phyloP scores from a whole-genome alignment of 2,888 invertebrate species.

The Apocheima hispidaria region DNA sequence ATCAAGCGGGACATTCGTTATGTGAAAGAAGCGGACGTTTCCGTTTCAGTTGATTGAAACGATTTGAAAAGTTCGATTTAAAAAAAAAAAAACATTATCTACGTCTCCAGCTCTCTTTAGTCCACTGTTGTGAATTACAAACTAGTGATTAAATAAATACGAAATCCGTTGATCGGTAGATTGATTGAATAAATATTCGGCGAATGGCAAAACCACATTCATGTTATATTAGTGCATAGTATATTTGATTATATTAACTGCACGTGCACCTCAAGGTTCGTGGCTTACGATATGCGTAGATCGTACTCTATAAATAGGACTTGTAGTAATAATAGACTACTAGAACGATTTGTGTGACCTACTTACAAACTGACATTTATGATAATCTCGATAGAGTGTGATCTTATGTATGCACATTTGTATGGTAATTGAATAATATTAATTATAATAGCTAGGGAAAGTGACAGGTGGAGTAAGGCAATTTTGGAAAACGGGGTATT shows the following conservation, averaged over 20 bases:
- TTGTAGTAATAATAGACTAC: neutral
- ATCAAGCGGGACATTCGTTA: too few relatives aligned
- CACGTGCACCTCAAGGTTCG: slow-evolving; percentile 8
- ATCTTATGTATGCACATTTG: neutral
- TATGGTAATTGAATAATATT: neutral
- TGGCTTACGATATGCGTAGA: slow-evolving; percentile 7
- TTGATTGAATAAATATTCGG: too few relatives aligned
- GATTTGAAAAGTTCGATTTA: too few relatives aligned
- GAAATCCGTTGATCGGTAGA: too few relatives aligned
- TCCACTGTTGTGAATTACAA: too few relatives aligned
- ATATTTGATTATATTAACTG: neutral
- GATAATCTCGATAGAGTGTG: neutral
- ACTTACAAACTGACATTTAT: neutral
- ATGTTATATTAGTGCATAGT: neutral
- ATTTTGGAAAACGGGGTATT: too few relatives aligned
- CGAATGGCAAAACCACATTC: neutral
- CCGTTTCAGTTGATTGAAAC: too few relatives aligned
- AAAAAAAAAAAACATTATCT: too few relatives aligned
- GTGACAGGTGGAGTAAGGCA: too few relatives aligned
- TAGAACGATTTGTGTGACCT: neutral
- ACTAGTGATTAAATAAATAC: too few relatives aligned
- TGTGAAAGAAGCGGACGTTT: too few relatives aligned
- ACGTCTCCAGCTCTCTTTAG: too few relatives aligned
- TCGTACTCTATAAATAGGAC: slow-evolving; percentile 5
- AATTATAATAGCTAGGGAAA: neutral